These are phyloP conservation scores for Ashinkailepas kermadecensis DNA, from an alignment of 2,888 invertebrate species.

Conservation along the genomic window DNA sequence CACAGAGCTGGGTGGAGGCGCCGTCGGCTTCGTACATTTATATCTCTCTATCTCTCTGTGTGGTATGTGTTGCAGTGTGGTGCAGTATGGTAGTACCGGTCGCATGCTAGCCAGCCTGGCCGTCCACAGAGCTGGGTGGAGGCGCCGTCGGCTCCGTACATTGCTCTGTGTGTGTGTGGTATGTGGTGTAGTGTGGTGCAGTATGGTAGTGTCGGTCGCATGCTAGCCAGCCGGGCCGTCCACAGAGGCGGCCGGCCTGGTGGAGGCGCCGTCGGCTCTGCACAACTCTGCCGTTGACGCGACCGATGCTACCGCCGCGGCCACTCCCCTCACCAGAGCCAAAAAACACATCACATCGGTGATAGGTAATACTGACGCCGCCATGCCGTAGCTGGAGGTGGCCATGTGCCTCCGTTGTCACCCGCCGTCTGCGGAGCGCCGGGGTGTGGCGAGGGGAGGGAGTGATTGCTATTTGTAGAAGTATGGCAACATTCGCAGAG, in stretches of 20 bases:
- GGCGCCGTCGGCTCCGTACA: neutral
- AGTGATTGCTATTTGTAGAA: too few relatives aligned
- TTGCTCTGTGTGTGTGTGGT: too few relatives aligned
- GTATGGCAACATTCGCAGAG: too few relatives aligned
- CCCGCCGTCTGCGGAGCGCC: too few relatives aligned
- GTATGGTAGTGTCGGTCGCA: neutral
- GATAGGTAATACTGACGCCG: neutral
- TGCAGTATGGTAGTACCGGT: neutral
- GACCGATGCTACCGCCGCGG: neutral
- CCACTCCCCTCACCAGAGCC: neutral
- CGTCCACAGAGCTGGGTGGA: neutral
- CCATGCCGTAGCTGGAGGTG: too few relatives aligned
- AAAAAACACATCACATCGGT: conserved; percentile 1
- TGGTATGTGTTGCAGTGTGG: too few relatives aligned
- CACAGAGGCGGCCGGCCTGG: neutral
- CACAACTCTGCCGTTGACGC: neutral
- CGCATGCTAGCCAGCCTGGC: neutral
- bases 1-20: neutral
- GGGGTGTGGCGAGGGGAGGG: too few relatives aligned
- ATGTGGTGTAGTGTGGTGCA: too few relatives aligned
- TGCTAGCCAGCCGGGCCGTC: neutral
- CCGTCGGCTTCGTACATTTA: too few relatives aligned
- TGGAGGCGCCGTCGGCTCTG: neutral
- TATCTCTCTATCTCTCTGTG: too few relatives aligned
- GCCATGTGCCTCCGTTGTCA: too few relatives aligned